Percentiles rank a stretch among this genome's conserved stretches.
These are phyloP conservation scores for Pararge aegeria DNA, from an alignment of 1,140 invertebrate genomes.

Conservation along the genomic window DNA sequence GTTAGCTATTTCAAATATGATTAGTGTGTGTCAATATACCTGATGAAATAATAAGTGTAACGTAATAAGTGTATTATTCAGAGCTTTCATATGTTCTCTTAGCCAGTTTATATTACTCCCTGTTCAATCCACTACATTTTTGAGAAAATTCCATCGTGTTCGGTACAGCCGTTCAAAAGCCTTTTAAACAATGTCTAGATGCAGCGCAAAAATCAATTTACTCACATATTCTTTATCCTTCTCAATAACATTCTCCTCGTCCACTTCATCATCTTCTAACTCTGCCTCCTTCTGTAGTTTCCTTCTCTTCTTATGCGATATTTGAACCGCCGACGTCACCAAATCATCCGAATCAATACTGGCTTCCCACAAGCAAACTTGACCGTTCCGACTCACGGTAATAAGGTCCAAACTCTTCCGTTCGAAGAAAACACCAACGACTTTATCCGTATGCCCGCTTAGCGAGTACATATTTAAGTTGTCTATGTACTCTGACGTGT, in stretches of 20 bases:
- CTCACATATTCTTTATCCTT: conserved; percentile 74
- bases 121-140: too few species aligned
- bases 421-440: conserved; percentile 94
- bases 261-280: conserved; percentile 82
- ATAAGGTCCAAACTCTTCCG: conserved; percentile 90
- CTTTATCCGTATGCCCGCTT: conserved; percentile 89
- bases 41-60: too few species aligned
- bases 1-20: too few species aligned
- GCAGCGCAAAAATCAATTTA: too few species aligned
- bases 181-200: too few species aligned
- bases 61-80: too few species aligned
- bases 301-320: conserved; percentile 68
- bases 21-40: too few species aligned
- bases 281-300: conserved; percentile 57
- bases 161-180: too few species aligned
- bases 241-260: conserved; percentile 77
- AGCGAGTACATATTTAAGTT: conserved; percentile 88
- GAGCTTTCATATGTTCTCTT: too few species aligned
- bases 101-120: too few species aligned
- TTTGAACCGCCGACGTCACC: conserved; percentile 70
- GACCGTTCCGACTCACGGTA: conserved; percentile 86
- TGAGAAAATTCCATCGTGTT: too few species aligned
- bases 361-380: conserved; percentile 94
- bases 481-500: conserved; percentile 85
- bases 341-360: conserved; percentile 85